Evolutionary conservation across 2,113 vertebrate species (phyloP).

Genomic region (Microtus ochrogaster): DNA sequence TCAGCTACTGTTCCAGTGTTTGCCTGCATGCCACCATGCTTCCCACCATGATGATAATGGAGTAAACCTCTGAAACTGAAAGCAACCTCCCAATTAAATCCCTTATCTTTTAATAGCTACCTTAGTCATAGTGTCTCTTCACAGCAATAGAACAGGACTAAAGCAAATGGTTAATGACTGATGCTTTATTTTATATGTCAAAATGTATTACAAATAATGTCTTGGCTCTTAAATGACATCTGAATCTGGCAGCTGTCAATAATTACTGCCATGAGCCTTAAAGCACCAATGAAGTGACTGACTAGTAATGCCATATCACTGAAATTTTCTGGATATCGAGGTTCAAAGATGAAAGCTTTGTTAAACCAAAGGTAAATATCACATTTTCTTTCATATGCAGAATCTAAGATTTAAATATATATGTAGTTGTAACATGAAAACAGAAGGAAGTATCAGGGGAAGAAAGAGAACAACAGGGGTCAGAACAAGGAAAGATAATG

Average conservation of each 20-base stretch:
- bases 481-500: neutral
- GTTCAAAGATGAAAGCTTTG: neutral
- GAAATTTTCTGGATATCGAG: neutral
- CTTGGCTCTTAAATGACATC: neutral
- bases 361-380: neutral
- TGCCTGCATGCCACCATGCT: neutral
- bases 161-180: constrained; percentile 4
- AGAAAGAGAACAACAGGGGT: neutral
- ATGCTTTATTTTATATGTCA: neutral
- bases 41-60: neutral
- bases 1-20: neutral
- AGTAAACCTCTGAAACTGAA: neutral
- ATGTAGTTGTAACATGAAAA: neutral
- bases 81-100: neutral
- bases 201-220: neutral
- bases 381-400: neutral
- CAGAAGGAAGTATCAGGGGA: neutral
- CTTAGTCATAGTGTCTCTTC: neutral
- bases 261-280: neutral
- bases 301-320: neutral
- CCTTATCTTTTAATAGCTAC: neutral
- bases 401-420: neutral
- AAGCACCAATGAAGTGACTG: neutral
- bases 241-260: neutral
- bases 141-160: neutral